phyloP scores from a whole-genome alignment of 1,140 invertebrate species.

The Drosophila prosaltans region DNA sequence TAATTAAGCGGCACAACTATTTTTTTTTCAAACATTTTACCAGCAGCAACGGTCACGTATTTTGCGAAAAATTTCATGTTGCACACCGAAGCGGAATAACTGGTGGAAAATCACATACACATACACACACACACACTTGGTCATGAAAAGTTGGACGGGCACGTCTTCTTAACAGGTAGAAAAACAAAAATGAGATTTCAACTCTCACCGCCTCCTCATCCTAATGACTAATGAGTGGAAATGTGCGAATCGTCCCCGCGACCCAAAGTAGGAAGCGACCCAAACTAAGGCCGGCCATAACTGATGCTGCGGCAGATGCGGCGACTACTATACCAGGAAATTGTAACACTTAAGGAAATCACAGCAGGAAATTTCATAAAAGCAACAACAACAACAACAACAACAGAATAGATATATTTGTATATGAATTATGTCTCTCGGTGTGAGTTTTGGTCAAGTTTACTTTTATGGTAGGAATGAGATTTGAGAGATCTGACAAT shows the following conservation, averaged over 20 bases:
- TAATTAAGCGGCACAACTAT: constrained; percentile 59
- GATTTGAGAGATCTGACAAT: constrained; percentile 8
- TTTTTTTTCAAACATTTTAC: constrained; percentile 4
- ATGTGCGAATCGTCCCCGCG: constrained; percentile 39
- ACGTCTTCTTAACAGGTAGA: constrained; percentile 48
- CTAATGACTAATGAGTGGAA: constrained; percentile 70
- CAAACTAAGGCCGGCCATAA: too few species aligned
- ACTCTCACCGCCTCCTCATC: constrained; percentile 13
- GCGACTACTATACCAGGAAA: constrained; percentile 59
- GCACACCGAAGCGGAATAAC: constrained; percentile 58
- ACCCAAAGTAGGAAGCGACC: constrained; percentile 48
- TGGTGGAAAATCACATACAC: constrained; percentile 53
- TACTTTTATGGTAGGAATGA: constrained; percentile 11
- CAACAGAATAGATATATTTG: not conserved
- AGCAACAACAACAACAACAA: constrained; percentile 19
- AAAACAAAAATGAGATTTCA: constrained; percentile 23
- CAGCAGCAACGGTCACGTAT: constrained; percentile 61
- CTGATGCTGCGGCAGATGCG: constrained; percentile 38
- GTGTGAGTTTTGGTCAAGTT: constrained; percentile 8
- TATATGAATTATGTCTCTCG: constrained; percentile 44
- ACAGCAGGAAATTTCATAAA: constrained; percentile 69
- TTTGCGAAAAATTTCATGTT: constrained; percentile 49
- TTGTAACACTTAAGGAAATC: constrained; percentile 54
- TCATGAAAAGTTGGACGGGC: constrained; percentile 61
- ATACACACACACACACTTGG: constrained; percentile 23